Base-by-base conservation (phyloP, 2,113 vertebrate species). In the Rhadina sibilatrix region DNA sequence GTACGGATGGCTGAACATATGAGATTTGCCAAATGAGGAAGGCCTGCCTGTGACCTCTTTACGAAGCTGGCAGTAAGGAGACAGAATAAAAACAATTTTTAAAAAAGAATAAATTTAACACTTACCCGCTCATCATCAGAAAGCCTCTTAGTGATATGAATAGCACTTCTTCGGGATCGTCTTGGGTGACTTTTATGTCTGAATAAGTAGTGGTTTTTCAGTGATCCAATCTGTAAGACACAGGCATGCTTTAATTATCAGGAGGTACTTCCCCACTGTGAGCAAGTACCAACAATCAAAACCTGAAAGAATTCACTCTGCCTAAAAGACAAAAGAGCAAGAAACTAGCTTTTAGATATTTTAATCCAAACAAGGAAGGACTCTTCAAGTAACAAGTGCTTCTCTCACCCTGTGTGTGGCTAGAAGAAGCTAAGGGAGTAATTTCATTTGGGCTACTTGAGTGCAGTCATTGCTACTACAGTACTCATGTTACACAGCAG, bases 151-250 rank as follows among this genome's bases (percentile, higher is more conserved):
- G 99, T 99, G 92, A 99, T 98, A 74, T 98, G 99, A 74, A 94
- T 52, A 22, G 99, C 98, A 82, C 99, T 99, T 95, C 99, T 98
- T 97, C 98, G 98, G 95, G 98, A 98, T 91, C 99, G 98, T 94
- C 97, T 98, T 66, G 99, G 98, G 76, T 99, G 99, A 78, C 64
- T 98, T 95, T 97, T 98, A 84, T 99, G 99, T 96, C 97, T 99
- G 97, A 99, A 99, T 96, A 99, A 97, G 96, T 99, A 99, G 92
- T 99, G 99, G 97, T 99, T 99, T 98, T 99, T 97, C 94, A 99
- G 98, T 77, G 99, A 98, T 93, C 99, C 99, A 80, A 99, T 99
- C 99, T 99, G 94, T 53, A 97, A 97, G 74, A 94, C 65, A 96
- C 50, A 95, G 27, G 40, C 8, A 5, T 33, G 19, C 56, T 75